Evolutionary conservation across 1,140 invertebrate species (phyloP).

Genomic region (Panagrolaimus sp.): DNA sequence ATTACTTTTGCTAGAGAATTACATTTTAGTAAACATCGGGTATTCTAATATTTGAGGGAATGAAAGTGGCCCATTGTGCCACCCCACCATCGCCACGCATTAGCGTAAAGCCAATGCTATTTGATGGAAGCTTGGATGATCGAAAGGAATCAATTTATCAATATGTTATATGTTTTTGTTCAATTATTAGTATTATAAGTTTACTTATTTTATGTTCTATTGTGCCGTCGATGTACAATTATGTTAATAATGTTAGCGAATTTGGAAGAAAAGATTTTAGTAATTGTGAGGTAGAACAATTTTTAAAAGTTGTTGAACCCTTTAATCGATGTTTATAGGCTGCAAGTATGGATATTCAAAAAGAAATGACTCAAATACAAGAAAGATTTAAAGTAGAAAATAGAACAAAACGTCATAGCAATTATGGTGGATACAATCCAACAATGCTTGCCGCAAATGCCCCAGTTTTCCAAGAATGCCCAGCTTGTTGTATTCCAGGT

Average conservation of each 20-base stretch:
- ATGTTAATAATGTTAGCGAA: slow-evolving; percentile 46
- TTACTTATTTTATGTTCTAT: slow-evolving; percentile 47
- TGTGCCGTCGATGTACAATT: slow-evolving; percentile 53
- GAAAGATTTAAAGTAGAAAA: slow-evolving; percentile 17
- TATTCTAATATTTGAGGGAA: background rate
- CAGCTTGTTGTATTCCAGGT: slow-evolving; percentile 55
- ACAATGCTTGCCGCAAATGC: slow-evolving; percentile 43
- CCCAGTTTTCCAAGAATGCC: slow-evolving; percentile 57
- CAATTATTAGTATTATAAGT: slow-evolving; percentile 43
- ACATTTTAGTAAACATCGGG: no score
- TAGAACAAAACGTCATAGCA: slow-evolving; percentile 31
- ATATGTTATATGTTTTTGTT: slow-evolving; percentile 42
- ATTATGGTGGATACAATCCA: slow-evolving; percentile 54
- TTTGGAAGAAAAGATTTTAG: slow-evolving; percentile 49
- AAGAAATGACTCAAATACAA: slow-evolving; percentile 30
- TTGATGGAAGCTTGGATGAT: background rate
- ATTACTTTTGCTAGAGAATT: no score
- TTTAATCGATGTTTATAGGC: slow-evolving; percentile 22
- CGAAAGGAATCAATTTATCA: slow-evolving; percentile 42
- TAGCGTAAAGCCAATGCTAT: background rate
- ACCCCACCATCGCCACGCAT: background rate
- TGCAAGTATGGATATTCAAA: slow-evolving; percentile 33
- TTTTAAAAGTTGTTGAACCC: no score
- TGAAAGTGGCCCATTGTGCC: slow-evolving; percentile 11
- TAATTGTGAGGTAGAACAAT: slow-evolving; percentile 48